Base-by-base conservation (phyloP, 2,888 invertebrate species). In the Melanophora roralis region DNA sequence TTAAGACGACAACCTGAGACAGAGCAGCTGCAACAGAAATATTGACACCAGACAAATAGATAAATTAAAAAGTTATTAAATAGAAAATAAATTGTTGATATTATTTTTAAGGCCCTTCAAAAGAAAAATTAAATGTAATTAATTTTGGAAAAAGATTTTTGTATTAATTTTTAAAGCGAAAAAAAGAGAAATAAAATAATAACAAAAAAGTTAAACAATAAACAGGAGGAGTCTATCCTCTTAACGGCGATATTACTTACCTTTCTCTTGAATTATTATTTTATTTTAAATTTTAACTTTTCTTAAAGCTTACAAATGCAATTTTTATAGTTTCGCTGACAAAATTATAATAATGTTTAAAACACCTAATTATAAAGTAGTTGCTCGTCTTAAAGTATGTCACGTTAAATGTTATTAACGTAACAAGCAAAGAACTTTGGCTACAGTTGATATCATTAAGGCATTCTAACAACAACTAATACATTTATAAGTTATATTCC, bases 1-100 rank as follows among this genome's bases (percentile, higher is more conserved):
- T 74, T 79, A 60, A 79, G 65, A 71, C 71, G 75, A 79, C 75
- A 79, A 72, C 65, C 53, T 47, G 75, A 79, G 75, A 79, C 79
- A 71, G n/a, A n/a, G 23, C 64, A 74, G 40, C 34, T 34, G 11
- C 34, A 34, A 11, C 49, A 53, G 21, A 16, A 53, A 5, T 55
- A 65, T 79, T 79, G 79, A 79, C 79, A 75, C 65, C 60, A 67
- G 71, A 71, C 75, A 79, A 53, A 59, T 79, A 71, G 65, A 65
- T 55, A 62, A 59, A 62, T 71, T 55, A 34, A 60, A 71, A 59
- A 76, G 60, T 19, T 45, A 43, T 12, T 4, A 32, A 7, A 47
- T 14, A 16, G 27, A 49, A 49, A 45, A 71, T 1, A 53, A 36
- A 16, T 16, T 5, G 6, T 3, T 6, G 6, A 5, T 27, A 27